Evolutionary conservation across 2,113 vertebrate genomes (phyloP).

Genomic region (Columbina picui): DNA sequence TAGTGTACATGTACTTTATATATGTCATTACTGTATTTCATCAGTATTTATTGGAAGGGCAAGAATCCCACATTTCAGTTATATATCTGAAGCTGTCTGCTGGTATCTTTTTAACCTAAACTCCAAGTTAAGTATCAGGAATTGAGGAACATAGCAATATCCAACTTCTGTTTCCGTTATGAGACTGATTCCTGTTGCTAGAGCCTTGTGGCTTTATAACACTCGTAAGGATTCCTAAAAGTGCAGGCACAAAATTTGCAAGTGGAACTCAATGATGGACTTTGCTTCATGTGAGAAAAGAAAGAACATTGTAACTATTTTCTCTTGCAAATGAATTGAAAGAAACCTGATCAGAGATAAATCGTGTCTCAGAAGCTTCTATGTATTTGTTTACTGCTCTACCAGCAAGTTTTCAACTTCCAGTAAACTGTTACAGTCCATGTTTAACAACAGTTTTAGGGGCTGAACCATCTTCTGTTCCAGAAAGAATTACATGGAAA

Average conservation of each 20-base stretch:
- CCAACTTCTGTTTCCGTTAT: background rate
- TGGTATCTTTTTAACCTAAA: background rate
- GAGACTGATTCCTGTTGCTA: background rate
- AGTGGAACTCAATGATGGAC: background rate
- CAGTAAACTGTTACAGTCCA: background rate
- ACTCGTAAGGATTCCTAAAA: background rate
- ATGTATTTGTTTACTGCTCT: background rate
- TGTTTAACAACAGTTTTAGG: background rate
- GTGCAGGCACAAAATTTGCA: background rate
- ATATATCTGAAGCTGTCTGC: background rate
- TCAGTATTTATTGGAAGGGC: background rate
- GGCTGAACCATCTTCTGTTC: background rate
- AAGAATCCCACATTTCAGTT: background rate
- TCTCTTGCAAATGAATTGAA: background rate
- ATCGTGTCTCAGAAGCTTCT: background rate
- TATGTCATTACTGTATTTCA: background rate
- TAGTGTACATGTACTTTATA: background rate
- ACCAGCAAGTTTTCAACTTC: background rate
- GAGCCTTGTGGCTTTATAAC: rapidly evolving
- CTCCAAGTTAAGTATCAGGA: background rate
- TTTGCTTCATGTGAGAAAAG: background rate
- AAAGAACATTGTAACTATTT: background rate
- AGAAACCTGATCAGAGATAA: background rate
- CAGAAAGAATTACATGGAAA: background rate
- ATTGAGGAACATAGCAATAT: background rate